Conservation (phyloP, 1,140 invertebrate genomes). For the Sweltsa coloradensis region DNA sequence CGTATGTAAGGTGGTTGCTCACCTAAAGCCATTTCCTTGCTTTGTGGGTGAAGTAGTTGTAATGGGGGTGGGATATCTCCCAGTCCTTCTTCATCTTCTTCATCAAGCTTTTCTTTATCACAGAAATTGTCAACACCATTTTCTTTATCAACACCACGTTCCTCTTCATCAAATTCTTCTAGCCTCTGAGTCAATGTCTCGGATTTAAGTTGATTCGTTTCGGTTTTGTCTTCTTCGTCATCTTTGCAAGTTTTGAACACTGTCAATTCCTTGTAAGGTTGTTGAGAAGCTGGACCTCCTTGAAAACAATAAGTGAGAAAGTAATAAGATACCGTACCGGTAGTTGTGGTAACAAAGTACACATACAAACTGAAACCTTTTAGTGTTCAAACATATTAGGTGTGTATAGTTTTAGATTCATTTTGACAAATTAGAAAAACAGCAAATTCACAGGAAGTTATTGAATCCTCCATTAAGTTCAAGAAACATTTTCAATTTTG, state of each 20-base stretch:
- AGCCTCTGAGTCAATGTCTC: slow-evolving; percentile 14
- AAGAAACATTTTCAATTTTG: too few species aligned
- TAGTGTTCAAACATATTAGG: too few species aligned
- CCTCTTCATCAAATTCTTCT: slow-evolving; percentile 5
- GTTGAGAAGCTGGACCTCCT: slow-evolving; percentile 27
- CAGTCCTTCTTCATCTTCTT: slow-evolving; percentile 16
- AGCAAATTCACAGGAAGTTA: too few species aligned
- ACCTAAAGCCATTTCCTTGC: slow-evolving; percentile 20
- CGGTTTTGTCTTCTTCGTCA: slow-evolving; percentile 23
- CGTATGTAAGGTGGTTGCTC: slow-evolving; percentile 5
- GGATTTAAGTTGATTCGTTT: neutral
- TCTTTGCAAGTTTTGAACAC: slow-evolving; percentile 49
- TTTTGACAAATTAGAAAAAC: too few species aligned
- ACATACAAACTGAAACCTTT: too few species aligned
- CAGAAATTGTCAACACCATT: neutral
- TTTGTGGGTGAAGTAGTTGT: slow-evolving; percentile 10
- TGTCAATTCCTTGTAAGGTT: slow-evolving; percentile 44
- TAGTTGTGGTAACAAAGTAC: too few species aligned
- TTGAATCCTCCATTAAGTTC: too few species aligned
- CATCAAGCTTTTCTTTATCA: slow-evolving; percentile 19
- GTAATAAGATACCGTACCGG: too few species aligned
- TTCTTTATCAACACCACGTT: slow-evolving; percentile 16
- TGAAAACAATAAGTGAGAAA: too few species aligned
- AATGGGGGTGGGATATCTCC: slow-evolving; percentile 9
- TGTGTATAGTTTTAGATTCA: too few species aligned